A percentile compares a stretch with the other conserved stretches of the same genome.
Evolutionary conservation across 2,113 vertebrate species (phyloP).

Genomic region (Cryptoleucopteryx plumbea): DNA sequence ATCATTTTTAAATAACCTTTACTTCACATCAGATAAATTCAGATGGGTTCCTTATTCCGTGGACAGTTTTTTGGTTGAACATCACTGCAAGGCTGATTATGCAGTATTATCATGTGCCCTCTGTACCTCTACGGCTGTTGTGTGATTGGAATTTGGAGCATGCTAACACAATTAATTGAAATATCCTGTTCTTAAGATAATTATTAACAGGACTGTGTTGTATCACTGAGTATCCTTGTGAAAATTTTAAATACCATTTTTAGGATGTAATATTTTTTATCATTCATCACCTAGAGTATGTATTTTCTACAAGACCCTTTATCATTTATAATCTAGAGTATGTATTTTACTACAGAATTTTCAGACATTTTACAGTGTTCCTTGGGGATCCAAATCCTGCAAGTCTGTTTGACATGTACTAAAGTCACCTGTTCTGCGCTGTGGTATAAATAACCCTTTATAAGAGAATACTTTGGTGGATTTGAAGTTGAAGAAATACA

Average conservation of each 20-base stretch:
- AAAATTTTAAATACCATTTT: background rate
- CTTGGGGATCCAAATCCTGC: background rate
- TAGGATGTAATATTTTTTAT: background rate
- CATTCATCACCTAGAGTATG: background rate
- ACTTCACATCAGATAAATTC: background rate
- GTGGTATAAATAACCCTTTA: background rate
- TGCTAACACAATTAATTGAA: background rate
- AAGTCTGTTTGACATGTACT: background rate
- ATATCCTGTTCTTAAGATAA: background rate
- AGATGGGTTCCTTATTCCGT: background rate
- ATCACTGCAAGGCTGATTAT: background rate
- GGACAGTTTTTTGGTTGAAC: background rate
- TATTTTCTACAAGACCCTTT: background rate
- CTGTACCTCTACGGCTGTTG: background rate
- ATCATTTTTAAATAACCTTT: background rate
- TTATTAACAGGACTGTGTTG: background rate
- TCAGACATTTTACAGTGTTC: background rate
- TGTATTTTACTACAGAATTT: background rate
- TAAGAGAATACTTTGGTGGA: background rate
- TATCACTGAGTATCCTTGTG: background rate
- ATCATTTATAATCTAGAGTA: background rate
- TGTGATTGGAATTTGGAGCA: background rate
- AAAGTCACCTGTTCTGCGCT: background rate
- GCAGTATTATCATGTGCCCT: background rate
- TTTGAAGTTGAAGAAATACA: background rate